phyloP scores from a whole-genome alignment of 2,113 vertebrate genomes.

The Cisticola juncidis region DNA sequence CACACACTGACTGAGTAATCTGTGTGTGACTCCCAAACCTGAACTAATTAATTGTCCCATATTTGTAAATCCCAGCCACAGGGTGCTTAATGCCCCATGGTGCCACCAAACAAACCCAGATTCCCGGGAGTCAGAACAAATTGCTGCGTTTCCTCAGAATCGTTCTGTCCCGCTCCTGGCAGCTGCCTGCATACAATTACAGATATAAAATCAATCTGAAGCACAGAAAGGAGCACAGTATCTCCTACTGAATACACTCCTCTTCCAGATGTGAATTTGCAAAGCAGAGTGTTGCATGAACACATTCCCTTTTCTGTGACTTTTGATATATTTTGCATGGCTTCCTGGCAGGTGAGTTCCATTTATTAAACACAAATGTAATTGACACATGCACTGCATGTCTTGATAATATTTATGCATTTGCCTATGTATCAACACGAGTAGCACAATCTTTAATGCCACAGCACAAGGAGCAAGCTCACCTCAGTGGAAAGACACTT shows the following conservation, averaged over 20 bases:
- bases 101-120: background rate
- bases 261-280: background rate
- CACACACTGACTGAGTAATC: background rate
- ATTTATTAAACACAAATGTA: background rate
- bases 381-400: background rate
- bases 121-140: background rate
- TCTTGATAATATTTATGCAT: background rate
- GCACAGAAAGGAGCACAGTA: background rate
- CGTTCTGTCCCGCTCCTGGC: background rate
- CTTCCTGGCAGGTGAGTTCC: background rate
- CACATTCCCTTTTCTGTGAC: background rate
- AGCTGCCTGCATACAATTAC: background rate
- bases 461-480: background rate
- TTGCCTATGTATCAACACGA: background rate
- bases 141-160: background rate
- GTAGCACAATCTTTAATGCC: background rate
- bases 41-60: constrained; percentile 25
- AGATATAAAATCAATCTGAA: background rate
- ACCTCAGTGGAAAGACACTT: background rate
- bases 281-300: background rate
- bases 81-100: background rate
- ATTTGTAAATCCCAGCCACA: background rate
- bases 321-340: background rate
- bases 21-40: background rate
- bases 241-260: background rate